A percentile compares a stretch with the other conserved stretches of the same genome.
Conservation (phyloP, 2,888 invertebrate genomes). For the Orchestes rusci region DNA sequence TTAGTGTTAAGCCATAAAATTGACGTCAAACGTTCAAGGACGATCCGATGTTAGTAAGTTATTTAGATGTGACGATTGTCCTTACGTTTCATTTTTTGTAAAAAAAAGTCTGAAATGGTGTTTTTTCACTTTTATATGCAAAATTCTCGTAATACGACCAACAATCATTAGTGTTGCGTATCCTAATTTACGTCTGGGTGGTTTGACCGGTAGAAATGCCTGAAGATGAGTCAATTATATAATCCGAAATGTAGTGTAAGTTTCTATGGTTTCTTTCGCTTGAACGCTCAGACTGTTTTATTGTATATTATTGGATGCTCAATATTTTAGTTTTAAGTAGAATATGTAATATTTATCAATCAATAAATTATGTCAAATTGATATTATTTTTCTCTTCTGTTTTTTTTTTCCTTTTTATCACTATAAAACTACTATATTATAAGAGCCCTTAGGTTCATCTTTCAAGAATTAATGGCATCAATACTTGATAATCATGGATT, state of each 20-base stretch:
- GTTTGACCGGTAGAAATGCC: conserved; percentile 45
- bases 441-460: too few relatives aligned
- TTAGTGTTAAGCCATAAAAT: conserved; percentile 10
- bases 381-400: not conserved
- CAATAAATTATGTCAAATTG: conserved; percentile 41
- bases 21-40: too few relatives aligned
- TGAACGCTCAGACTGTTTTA: conserved; percentile 44
- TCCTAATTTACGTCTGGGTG: conserved; percentile 41
- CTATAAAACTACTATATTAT: too few relatives aligned
- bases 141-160: not conserved
- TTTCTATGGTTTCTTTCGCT: conserved; percentile 42
- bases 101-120: conserved; percentile 21
- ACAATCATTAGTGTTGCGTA: conserved; percentile 40
- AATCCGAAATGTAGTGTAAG: conserved; percentile 5
- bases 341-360: conserved; percentile 46
- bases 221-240: not conserved
- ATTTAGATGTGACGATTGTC: conserved; percentile 38
- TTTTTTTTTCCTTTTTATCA: too few relatives aligned
- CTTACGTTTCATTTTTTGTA: conserved; percentile 38
- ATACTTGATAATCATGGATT: too few relatives aligned
- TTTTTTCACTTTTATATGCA: conserved; percentile 7
- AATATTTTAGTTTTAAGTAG: conserved; percentile 42
- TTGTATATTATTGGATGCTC: conserved; percentile 47
- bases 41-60: too few relatives aligned
- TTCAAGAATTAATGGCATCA: too few relatives aligned